Conservation (phyloP, 2,113 vertebrate species). For the Equus przewalskii region DNA sequence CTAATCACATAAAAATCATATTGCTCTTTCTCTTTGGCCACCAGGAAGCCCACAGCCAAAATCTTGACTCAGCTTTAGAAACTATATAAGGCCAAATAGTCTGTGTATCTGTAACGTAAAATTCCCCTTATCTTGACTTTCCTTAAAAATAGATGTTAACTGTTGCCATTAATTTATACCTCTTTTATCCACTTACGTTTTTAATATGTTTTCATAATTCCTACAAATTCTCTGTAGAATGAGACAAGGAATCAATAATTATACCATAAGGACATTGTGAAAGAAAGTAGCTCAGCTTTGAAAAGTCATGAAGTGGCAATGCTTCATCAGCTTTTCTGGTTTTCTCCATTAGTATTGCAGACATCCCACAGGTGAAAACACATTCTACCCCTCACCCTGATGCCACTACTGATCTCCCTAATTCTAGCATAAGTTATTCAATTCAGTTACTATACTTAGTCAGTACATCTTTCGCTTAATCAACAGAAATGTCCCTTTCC, state of each 20-base stretch:
- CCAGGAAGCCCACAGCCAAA: background rate
- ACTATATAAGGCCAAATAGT: background rate
- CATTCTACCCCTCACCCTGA: background rate
- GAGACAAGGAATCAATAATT: background rate
- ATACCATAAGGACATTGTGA: background rate
- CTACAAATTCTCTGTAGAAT: background rate
- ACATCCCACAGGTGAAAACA: background rate
- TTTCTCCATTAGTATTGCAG: background rate
- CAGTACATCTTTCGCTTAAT: slow-evolving; percentile 32
- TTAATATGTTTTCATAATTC: background rate
- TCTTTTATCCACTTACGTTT: background rate
- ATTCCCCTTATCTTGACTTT: background rate
- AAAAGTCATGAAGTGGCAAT: background rate
- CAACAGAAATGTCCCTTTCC: slow-evolving; percentile 45
- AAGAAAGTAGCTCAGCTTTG: background rate
- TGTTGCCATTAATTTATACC: background rate
- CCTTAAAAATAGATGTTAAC: background rate
- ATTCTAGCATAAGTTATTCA: background rate
- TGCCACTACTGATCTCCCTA: background rate
- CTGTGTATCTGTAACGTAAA: background rate
- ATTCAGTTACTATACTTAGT: slow-evolving; percentile 27
- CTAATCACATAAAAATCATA: background rate
- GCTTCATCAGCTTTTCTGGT: background rate
- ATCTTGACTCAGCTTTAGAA: background rate
- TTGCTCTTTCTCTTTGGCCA: background rate